These are phyloP conservation scores for Trachelus tabidus DNA, from an alignment of 2,888 invertebrate genomes.

Conservation along the genomic window DNA sequence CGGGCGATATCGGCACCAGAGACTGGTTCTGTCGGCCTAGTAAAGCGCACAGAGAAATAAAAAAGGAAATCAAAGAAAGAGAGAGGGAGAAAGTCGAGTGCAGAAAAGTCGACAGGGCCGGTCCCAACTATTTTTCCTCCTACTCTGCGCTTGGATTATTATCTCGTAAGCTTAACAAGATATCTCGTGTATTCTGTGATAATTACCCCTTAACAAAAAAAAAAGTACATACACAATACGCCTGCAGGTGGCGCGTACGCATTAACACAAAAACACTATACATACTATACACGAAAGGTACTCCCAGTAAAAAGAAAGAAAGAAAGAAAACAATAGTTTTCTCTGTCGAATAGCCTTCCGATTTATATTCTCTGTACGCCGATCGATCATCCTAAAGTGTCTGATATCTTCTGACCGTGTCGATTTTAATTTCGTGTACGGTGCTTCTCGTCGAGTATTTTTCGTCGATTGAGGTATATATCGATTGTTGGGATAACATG, in stretches of 20 bases:
- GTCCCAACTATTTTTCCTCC: constrained; percentile 42
- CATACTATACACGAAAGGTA: constrained; percentile 15
- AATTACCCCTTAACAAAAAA: constrained; percentile 55
- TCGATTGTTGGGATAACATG: not conserved
- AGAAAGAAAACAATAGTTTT: constrained; percentile 48
- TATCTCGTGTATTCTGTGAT: constrained; percentile 65
- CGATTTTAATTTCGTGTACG: not conserved
- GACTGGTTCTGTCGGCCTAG: not conserved
- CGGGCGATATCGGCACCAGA: constrained; percentile 11
- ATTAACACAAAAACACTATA: constrained; percentile 16
- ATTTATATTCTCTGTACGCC: constrained; percentile 50
- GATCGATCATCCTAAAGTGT: constrained; percentile 31
- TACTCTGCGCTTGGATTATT: constrained; percentile 59
- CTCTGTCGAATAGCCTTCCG: constrained; percentile 49
- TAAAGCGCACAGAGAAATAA: not conserved
- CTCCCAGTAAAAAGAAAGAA: constrained; percentile 5
- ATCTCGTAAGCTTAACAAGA: constrained; percentile 60
- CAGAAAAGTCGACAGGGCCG: not conserved
- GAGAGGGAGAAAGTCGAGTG: constrained; percentile 7
- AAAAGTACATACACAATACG: not conserved
- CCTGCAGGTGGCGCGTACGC: not conserved
- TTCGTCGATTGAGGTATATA: not conserved
- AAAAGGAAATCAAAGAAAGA: not conserved
- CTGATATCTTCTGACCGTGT: not conserved
- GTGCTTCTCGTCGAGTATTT: not conserved